Conservation (phyloP, 2,797 vertebrate genomes). For the Dipus sagitta region DNA sequence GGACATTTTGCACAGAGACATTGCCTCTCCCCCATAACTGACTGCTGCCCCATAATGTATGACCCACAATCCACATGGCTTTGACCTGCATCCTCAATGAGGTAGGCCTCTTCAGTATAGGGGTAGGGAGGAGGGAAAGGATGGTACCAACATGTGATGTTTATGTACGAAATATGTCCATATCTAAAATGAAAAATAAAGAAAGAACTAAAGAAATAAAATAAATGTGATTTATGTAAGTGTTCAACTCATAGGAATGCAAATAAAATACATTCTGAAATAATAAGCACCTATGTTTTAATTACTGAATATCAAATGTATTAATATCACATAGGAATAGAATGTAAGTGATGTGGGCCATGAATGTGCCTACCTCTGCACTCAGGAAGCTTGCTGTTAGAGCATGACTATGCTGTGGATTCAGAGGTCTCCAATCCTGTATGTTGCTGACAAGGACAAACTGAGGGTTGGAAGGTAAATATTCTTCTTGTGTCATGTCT, state of each 20-base stretch:
- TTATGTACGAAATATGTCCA: no score
- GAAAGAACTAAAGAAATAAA: no score
- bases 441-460: background rate
- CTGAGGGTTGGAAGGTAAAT: background rate
- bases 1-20: no score
- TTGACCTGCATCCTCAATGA: no score
- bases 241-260: background rate
- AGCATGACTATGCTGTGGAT: background rate
- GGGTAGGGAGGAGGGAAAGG: no score
- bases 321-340: background rate
- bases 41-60: no score
- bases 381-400: background rate
- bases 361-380: background rate
- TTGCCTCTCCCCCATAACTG: no score
- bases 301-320: background rate
- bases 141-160: no score
- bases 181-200: no score
- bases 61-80: no score
- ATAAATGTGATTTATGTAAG: background rate
- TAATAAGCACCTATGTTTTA: constrained; percentile 3
- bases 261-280: constrained; percentile 54
- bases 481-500: background rate
- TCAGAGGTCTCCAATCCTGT: background rate
- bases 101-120: no score
- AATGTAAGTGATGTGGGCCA: background rate